phyloP scores from a whole-genome alignment of 2,888 invertebrate species.

The Criorhina ranunculi region DNA sequence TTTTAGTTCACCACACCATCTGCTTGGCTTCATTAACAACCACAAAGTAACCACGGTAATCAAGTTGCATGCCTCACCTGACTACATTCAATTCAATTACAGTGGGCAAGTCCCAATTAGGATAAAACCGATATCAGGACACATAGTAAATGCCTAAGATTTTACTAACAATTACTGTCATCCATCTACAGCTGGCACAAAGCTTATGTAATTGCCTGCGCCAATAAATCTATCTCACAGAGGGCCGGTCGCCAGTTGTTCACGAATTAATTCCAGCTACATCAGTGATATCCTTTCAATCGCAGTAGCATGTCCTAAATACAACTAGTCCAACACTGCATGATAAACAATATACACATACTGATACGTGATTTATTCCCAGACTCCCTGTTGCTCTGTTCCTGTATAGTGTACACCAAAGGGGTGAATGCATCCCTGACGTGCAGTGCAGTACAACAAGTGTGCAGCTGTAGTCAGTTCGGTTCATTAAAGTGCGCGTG shows the following conservation, averaged over 20 bases:
- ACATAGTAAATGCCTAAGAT: conserved; percentile 18
- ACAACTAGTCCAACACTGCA: conserved; percentile 49
- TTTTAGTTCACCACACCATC: no score
- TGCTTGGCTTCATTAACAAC: not conserved
- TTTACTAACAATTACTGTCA: conserved; percentile 57
- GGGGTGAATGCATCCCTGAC: conserved; percentile 64
- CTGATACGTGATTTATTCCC: conserved; percentile 69
- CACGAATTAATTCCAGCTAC: conserved; percentile 47
- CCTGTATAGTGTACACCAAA: not conserved
- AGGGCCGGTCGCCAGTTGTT: not conserved
- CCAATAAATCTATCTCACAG: conserved; percentile 38
- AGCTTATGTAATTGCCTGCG: conserved; percentile 23
- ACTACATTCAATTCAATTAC: conserved; percentile 19
- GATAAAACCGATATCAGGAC: not conserved
- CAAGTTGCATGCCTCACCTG: not conserved
- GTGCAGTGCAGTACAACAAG: conserved; percentile 48
- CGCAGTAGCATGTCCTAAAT: conserved; percentile 54
- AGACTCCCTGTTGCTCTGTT: conserved; percentile 62
- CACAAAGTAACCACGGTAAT: not conserved
- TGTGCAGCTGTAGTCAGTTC: conserved; percentile 51
- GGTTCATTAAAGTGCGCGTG: conserved; percentile 71
- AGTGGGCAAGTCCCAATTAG: not conserved
- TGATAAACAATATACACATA: conserved; percentile 54
- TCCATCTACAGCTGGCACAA: conserved; percentile 2
- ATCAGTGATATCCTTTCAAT: conserved; percentile 57